A percentile compares a stretch with the other conserved stretches of the same genome.
Conservation (phyloP, 2,797 vertebrate genomes). For the Coreius guichenoti region DNA sequence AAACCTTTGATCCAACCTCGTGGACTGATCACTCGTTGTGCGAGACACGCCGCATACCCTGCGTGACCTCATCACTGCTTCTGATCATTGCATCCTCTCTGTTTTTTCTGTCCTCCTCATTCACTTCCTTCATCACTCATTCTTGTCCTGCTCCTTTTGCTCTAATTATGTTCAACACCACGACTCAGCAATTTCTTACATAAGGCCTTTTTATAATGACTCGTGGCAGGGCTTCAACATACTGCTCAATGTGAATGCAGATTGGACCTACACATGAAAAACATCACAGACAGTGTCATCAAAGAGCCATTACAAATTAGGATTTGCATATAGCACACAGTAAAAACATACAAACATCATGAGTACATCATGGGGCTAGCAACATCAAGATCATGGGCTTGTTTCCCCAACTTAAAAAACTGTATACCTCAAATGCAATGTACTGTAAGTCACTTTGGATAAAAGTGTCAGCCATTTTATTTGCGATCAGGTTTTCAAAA, state of each 20-base stretch:
- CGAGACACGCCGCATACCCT: background rate
- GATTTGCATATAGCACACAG: background rate
- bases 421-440: background rate
- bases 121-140: conserved; percentile 25
- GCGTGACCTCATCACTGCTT: conserved; percentile 33
- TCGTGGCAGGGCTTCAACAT: background rate
- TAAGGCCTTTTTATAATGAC: conserved; percentile 4
- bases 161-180: conserved; percentile 49
- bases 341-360: background rate
- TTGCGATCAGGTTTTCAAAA: background rate
- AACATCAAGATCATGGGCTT: background rate
- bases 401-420: background rate
- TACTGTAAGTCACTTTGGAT: background rate
- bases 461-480: background rate
- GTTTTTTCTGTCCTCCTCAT: conserved; percentile 36
- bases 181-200: conserved; percentile 22
- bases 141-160: conserved; percentile 24
- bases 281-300: background rate
- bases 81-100: conserved; percentile 1
- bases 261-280: background rate
- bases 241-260: background rate
- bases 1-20: conserved; percentile 56
- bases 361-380: background rate
- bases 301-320: background rate
- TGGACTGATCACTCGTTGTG: conserved; percentile 34